These are phyloP conservation scores for Osmerus mordax DNA, from an alignment of 2,113 vertebrate species.

Conservation along the genomic window DNA sequence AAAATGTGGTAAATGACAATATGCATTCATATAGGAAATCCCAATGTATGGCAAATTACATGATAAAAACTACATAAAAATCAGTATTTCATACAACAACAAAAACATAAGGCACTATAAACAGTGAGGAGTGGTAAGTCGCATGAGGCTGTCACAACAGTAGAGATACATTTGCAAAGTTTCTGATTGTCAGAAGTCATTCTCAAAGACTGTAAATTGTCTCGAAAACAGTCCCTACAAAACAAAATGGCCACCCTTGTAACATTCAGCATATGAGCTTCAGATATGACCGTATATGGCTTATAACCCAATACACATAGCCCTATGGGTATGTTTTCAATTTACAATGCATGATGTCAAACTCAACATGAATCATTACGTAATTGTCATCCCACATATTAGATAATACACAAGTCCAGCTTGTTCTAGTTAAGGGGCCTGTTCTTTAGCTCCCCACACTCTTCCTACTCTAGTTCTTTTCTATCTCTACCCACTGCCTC, in stretches of 20 bases:
- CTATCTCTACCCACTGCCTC: slow-evolving; percentile 33
- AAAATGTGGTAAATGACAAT: neutral
- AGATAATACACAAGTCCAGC: neutral
- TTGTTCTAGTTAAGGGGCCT: neutral
- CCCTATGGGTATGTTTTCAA: slow-evolving; percentile 1
- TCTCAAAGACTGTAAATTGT: neutral
- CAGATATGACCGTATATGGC: too few relatives aligned
- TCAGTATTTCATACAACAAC: neutral
- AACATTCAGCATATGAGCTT: neutral
- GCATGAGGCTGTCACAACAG: neutral
- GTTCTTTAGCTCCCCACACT: neutral
- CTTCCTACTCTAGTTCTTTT: neutral
- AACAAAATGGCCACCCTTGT: neutral
- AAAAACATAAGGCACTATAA: neutral
- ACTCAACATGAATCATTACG: neutral
- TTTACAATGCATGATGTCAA: neutral
- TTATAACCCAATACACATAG: neutral
- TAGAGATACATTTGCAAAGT: neutral
- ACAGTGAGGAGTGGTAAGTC: neutral
- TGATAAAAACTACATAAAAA: neutral
- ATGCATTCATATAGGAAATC: neutral
- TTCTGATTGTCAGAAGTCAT: neutral
- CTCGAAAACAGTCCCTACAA: neutral
- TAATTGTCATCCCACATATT: slow-evolving; percentile 2
- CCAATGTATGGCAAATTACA: neutral